phyloP scores from a whole-genome alignment of 2,888 invertebrate species.

The Plagodis pulveraria region DNA sequence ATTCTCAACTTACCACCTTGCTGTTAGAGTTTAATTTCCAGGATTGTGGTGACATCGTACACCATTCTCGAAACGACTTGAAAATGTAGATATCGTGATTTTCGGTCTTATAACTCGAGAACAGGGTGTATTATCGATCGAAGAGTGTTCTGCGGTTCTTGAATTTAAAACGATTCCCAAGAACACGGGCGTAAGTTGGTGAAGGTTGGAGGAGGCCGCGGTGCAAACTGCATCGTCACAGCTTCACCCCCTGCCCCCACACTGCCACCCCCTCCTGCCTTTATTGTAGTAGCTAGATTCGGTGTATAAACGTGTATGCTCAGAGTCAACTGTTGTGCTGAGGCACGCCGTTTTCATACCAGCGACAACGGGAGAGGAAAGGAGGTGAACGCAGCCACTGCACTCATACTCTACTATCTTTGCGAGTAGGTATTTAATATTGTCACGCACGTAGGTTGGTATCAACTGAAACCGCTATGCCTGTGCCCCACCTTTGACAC shows the following conservation, averaged over 20 bases:
- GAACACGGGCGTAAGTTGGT: slow-evolving; percentile 83
- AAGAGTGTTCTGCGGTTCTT: slow-evolving; percentile 76
- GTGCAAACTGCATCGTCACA: slow-evolving; percentile 84
- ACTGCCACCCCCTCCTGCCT: slow-evolving; percentile 55
- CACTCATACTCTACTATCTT: slow-evolving; percentile 51
- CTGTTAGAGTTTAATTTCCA: slow-evolving; percentile 67
- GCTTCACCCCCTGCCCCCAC: slow-evolving; percentile 56
- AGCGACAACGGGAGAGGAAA: slow-evolving; percentile 49
- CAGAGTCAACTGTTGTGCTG: slow-evolving; percentile 79
- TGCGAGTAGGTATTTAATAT: slow-evolving; percentile 58
- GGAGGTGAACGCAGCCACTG: slow-evolving; percentile 51
- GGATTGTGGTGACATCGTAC: slow-evolving; percentile 50
- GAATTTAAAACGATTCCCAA: slow-evolving; percentile 85
- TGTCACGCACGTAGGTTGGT: slow-evolving; percentile 21
- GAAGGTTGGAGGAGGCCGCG: slow-evolving; percentile 83
- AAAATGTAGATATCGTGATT: slow-evolving; percentile 58
- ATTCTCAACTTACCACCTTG: slow-evolving; percentile 65
- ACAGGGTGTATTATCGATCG: slow-evolving; percentile 63
- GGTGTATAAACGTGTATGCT: slow-evolving; percentile 64
- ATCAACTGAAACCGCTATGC: too few species aligned
- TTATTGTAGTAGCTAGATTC: slow-evolving; percentile 64
- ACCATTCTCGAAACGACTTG: slow-evolving; percentile 73
- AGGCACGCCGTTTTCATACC: slow-evolving; percentile 71
- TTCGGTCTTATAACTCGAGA: slow-evolving; percentile 54
- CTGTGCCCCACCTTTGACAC: too few species aligned